Conservation (phyloP, 2,888 invertebrate genomes). For the Eupithecia pulchellata region DNA sequence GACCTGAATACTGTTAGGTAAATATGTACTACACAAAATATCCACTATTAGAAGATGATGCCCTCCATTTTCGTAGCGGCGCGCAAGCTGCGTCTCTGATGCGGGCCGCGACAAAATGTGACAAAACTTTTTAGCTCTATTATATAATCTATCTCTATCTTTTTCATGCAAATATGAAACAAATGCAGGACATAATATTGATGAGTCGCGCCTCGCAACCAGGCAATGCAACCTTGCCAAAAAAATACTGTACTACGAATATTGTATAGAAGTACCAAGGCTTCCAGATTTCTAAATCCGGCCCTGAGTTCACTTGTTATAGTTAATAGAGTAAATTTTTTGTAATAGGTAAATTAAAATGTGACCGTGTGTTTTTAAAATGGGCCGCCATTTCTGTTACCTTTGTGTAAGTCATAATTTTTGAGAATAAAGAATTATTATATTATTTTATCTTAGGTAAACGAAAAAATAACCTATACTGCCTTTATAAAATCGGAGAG, state of each 20-base stretch:
- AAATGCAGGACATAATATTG: neutral
- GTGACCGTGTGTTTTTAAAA: too few relatives aligned
- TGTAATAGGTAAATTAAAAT: neutral
- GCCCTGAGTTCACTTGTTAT: neutral
- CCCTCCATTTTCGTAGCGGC: neutral
- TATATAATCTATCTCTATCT: neutral
- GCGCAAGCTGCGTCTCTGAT: neutral
- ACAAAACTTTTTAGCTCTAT: neutral
- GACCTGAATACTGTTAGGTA: slow-evolving; percentile 74
- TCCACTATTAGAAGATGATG: neutral
- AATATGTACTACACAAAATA: slow-evolving; percentile 30
- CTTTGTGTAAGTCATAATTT: too few relatives aligned
- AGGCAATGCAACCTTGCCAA: neutral
- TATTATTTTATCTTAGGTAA: too few relatives aligned
- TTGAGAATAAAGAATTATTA: too few relatives aligned
- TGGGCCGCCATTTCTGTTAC: too few relatives aligned
- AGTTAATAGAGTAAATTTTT: neutral
- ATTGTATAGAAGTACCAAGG: neutral
- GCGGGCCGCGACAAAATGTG: neutral
- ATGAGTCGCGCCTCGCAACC: neutral
- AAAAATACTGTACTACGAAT: neutral
- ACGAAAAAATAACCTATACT: neutral
- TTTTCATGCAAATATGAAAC: neutral
- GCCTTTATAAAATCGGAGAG: neutral
- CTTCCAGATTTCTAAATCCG: neutral